These are phyloP conservation scores for Drosophila busckii DNA, from an alignment of 1,140 invertebrate species.

Conservation along the genomic window DNA sequence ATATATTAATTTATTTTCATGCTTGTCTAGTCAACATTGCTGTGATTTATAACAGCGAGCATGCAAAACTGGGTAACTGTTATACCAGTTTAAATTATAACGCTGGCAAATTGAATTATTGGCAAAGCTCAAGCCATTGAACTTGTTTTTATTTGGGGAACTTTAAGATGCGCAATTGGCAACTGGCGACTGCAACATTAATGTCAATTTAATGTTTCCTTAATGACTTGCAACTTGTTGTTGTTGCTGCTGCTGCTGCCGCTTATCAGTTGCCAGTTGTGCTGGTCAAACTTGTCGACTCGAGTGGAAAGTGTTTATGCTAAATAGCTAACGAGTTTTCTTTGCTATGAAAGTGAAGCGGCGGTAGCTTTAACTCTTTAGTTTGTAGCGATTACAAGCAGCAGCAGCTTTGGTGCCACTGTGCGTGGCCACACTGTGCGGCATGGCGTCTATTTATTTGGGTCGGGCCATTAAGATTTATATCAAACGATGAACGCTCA, in stretches of 20 bases:
- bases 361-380: conserved; percentile 20
- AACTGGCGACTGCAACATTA: conserved; percentile 65
- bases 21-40: conserved; percentile 13
- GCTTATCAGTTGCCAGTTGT: conserved; percentile 70
- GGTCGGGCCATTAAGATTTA: conserved; percentile 76
- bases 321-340: conserved; percentile 75
- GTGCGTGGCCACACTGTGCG: neutral
- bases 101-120: conserved; percentile 65
- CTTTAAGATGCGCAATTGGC: too few relatives aligned
- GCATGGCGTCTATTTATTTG: conserved; percentile 72
- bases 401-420: conserved; percentile 3
- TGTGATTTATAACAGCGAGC: conserved; percentile 67
- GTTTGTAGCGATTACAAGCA: conserved; percentile 7
- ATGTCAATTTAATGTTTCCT: conserved; percentile 78
- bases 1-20: too few relatives aligned
- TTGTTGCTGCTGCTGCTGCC: neutral
- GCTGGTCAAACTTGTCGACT: conserved; percentile 64
- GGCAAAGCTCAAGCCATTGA: too few relatives aligned
- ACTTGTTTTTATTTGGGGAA: conserved; percentile 32
- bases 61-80: conserved; percentile 66
- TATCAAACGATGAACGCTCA: conserved; percentile 51
- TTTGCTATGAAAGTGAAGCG: conserved; percentile 47
- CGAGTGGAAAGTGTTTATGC: conserved; percentile 72
- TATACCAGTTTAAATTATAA: conserved; percentile 51
- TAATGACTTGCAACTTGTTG: conserved; percentile 73